A percentile compares a stretch with the other conserved stretches of the same genome.
Conservation (phyloP, 2,113 vertebrate species). For the Tyrannus savana region DNA sequence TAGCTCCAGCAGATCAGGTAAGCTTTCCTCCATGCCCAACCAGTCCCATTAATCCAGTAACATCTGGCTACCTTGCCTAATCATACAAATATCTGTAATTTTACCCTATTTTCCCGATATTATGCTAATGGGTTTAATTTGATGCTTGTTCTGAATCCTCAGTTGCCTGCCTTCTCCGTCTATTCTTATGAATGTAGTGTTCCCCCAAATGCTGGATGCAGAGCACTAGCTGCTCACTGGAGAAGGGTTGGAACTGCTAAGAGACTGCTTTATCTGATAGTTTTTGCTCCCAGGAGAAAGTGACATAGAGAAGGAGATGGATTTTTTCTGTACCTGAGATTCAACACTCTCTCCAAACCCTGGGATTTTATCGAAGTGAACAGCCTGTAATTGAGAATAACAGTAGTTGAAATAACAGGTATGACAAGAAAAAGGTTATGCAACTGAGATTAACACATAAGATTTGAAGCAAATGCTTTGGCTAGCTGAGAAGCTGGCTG, state of each 20-base stretch:
- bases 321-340: slow-evolving; percentile 44
- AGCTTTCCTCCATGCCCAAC: background rate
- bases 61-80: background rate
- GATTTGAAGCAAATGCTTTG: background rate
- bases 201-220: background rate
- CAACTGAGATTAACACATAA: background rate
- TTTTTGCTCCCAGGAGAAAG: background rate
- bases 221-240: background rate
- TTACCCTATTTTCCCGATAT: background rate
- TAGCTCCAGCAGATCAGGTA: background rate
- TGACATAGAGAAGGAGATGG: background rate
- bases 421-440: background rate
- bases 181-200: background rate
- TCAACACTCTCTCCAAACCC: background rate
- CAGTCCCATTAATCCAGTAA: background rate
- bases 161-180: background rate
- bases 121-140: background rate
- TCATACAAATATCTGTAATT: background rate
- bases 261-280: background rate
- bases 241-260: background rate
- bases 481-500: background rate
- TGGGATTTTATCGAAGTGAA: slow-evolving; percentile 30
- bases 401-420: background rate
- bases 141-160: background rate
- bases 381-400: slow-evolving; percentile 16